Evolutionary conservation across 2,888 invertebrate genomes (phyloP).

Genomic region (Mellilla xanthometata): DNA sequence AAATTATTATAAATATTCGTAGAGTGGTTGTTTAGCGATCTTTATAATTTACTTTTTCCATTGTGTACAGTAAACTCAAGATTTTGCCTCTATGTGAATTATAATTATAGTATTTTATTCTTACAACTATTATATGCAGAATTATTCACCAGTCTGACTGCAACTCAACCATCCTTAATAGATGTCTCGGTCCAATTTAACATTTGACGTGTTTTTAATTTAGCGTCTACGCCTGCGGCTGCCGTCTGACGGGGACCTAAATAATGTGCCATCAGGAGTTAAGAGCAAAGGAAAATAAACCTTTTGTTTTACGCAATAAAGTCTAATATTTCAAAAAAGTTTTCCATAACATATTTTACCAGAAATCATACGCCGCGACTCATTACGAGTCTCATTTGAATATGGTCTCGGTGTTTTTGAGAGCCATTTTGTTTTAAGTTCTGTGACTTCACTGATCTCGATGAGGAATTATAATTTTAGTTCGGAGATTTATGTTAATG

Average conservation of each 20-base stretch:
- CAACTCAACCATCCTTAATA: conserved; percentile 67
- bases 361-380: conserved; percentile 69
- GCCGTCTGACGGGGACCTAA: conserved; percentile 66
- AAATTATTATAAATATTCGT: too few species aligned
- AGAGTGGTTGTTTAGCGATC: too few species aligned
- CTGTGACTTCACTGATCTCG: conserved; percentile 38
- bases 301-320: neutral
- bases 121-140: too few species aligned
- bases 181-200: conserved; percentile 82
- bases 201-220: conserved; percentile 83
- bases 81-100: too few species aligned
- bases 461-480: too few species aligned
- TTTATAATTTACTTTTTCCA: too few species aligned
- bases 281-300: neutral
- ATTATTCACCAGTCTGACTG: conserved; percentile 38
- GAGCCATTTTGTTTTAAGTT: conserved; percentile 32
- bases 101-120: too few species aligned
- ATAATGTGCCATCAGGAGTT: conserved; percentile 48
- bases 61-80: too few species aligned
- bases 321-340: neutral
- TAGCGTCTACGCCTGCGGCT: conserved; percentile 78
- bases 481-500: conserved; percentile 4
- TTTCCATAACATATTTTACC: conserved; percentile 59
- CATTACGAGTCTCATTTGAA: conserved; percentile 74
- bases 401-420: conserved; percentile 37